A percentile compares a stretch with the other conserved stretches of the same genome.
Conservation (phyloP, 2,888 invertebrate genomes). For the Geophilus truncorum region DNA sequence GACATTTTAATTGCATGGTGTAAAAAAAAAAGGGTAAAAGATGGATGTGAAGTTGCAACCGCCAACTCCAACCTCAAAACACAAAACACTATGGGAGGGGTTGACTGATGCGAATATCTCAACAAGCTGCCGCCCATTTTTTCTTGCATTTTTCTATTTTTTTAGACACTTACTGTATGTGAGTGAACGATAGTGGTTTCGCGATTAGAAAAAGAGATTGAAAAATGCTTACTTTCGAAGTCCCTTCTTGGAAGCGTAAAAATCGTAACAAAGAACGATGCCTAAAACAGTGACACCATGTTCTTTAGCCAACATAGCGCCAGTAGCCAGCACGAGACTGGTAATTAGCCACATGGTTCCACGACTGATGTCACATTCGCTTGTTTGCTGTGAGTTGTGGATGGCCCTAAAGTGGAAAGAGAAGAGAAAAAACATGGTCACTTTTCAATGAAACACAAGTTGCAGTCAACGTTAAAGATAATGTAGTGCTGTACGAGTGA, state of each 20-base stretch:
- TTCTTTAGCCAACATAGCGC: constrained; percentile 38
- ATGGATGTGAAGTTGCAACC: constrained; percentile 17
- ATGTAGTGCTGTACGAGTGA: background rate
- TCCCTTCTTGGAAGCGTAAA: constrained; percentile 28
- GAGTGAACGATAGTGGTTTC: background rate
- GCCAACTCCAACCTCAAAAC: constrained; percentile 18
- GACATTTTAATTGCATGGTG: constrained; percentile 18
- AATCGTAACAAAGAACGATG: constrained; percentile 35
- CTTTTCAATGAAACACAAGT: background rate
- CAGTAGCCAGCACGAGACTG: constrained; percentile 35
- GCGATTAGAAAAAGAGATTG: background rate
- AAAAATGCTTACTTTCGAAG: constrained; percentile 35
- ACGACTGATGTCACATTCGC: background rate
- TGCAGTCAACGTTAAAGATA: background rate
- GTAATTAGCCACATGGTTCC: constrained; percentile 28
- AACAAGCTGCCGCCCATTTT: background rate
- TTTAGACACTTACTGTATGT: background rate
- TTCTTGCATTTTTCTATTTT: background rate
- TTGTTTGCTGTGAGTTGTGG: constrained; percentile 25
- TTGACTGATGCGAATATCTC: background rate
- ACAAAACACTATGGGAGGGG: background rate
- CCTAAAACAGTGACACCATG: constrained; percentile 37
- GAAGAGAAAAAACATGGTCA: constrained; percentile 16
- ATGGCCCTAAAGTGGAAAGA: constrained; percentile 22
- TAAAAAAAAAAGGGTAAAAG: background rate